Evolutionary conservation across 2,113 vertebrate species (phyloP), one percentile per base, ranked within the genome.

Genomic region (Ophthalmolycus amberensis): DNA sequence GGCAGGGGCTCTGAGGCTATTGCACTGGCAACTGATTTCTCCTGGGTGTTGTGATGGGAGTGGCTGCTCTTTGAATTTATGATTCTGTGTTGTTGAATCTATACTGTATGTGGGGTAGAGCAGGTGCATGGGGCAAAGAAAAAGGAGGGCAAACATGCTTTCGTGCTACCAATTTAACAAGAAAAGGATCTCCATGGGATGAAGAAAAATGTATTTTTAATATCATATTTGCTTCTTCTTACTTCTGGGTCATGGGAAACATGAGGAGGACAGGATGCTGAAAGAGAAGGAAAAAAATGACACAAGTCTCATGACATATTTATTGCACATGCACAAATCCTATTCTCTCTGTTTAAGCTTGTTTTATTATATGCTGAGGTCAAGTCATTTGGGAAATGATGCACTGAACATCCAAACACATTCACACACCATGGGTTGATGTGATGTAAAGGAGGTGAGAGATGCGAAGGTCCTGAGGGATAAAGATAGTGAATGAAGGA

Each of bases 11-110:
- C 70, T 44, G 63, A 54, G 70, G 79, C 76, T 56, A 74, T 27
- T 76, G 44, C 70, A 78, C 50, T 2, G 40, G 65, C 71, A 77
- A 74, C 54, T 77, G 29, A 87, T 91, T 88, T 88, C 84, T 92
- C 87, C 29, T 54, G 82, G 83, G 84, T 75, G 71, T 44, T 20
- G 59, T 74, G 58, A 66, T 56, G 75, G 73, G 75, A 76, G 63
- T 52, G 77, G 65, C 66, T 62, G 65, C 29, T 72, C 34, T 50
- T 59, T 71, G 16, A 80, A 89, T 90, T 88, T 85, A 77, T 29
- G 73, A 56, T 20, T 65, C 50, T 68, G 22, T 71, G 40, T 50
- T 80, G 71, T 71, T 38, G 65, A 68, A 76, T 63, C 52, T 75
- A 25, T 18, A 50, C 12, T 42, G 15, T 11, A 37, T 42, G 18